These are phyloP conservation scores for Cuniculus paca DNA, from an alignment of 2,797 vertebrate species.

Conservation along the genomic window DNA sequence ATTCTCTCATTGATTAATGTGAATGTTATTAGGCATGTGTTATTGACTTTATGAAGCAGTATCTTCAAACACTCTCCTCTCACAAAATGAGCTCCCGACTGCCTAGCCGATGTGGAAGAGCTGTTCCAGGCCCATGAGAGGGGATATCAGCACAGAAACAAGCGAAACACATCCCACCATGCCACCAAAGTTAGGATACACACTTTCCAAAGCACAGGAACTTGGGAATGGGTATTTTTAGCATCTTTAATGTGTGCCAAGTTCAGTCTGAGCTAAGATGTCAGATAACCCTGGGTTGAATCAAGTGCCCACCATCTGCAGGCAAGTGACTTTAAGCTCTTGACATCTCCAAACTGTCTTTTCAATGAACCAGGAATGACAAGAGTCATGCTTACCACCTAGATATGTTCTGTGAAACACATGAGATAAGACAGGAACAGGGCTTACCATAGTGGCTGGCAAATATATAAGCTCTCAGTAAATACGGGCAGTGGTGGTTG, in stretches of 20 bases:
- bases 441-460: too few species aligned
- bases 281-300: background rate
- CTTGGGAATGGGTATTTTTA: background rate
- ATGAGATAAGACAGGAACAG: background rate
- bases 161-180: fast-evolving
- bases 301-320: background rate
- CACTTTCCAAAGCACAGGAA: background rate
- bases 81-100: background rate
- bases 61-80: background rate
- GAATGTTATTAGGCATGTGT: background rate
- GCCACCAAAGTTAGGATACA: background rate
- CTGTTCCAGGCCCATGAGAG: background rate
- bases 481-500: background rate
- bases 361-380: background rate
- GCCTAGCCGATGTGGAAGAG: background rate
- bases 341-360: background rate
- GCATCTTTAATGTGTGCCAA: fast-evolving
- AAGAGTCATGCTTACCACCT: background rate
- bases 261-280: background rate
- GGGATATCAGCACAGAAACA: background rate
- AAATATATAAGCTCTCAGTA: background rate
- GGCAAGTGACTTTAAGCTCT: background rate
- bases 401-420: background rate
- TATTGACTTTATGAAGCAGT: background rate
- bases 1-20: background rate